phyloP scores from a whole-genome alignment of 1,140 invertebrate species.

The Papilio polytes region DNA sequence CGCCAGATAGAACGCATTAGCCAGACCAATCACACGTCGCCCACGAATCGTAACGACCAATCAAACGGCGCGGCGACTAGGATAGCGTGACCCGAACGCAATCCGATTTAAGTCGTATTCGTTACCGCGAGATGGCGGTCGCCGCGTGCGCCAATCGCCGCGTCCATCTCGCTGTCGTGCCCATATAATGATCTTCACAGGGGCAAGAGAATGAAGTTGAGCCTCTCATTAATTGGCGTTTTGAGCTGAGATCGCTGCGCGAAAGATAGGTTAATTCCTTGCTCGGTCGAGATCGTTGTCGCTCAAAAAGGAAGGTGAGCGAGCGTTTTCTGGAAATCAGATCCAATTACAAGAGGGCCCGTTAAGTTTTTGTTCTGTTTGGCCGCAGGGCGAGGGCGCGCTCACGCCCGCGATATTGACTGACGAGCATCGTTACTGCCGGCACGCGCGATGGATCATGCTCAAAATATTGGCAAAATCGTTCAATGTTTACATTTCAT shows the following conservation, averaged over 20 bases:
- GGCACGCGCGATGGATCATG: conserved; percentile 58
- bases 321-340: conserved; percentile 83
- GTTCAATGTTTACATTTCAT: conserved; percentile 56
- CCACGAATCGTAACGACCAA: conserved; percentile 74
- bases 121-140: conserved; percentile 80
- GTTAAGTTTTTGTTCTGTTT: conserved; percentile 83
- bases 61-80: conserved; percentile 72
- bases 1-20: conserved; percentile 70
- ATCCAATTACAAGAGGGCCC: conserved; percentile 81
- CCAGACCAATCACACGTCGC: conserved; percentile 73
- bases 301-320: conserved; percentile 82
- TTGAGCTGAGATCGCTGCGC: conserved; percentile 81
- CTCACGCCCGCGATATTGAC: conserved; percentile 72
- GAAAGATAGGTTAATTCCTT: conserved; percentile 83
- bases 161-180: conserved; percentile 83
- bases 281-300: conserved; percentile 81
- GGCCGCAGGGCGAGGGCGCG: conserved; percentile 63
- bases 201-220: conserved; percentile 83
- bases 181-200: conserved; percentile 84
- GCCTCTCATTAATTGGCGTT: conserved; percentile 83
- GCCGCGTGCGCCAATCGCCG: conserved; percentile 77
- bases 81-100: conserved; percentile 83
- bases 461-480: conserved; percentile 13
- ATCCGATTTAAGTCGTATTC: conserved; percentile 79
- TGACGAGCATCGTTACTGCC: conserved; percentile 63